Evolutionary conservation across 2,888 invertebrate genomes (phyloP).

Genomic region (Drosophila rellima): DNA sequence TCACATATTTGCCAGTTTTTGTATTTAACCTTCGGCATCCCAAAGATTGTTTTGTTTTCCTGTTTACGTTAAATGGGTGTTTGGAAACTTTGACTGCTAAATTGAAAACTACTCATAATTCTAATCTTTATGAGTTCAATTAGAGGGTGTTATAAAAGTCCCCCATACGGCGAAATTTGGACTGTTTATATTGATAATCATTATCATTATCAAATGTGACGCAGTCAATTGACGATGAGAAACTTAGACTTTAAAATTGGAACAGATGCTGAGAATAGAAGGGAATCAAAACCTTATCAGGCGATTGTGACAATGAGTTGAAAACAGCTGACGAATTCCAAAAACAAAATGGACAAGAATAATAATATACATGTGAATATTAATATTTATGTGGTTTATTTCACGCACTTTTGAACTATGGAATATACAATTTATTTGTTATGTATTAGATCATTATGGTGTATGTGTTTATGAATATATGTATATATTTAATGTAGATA

Average conservation of each 20-base stretch:
- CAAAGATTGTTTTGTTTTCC: background rate
- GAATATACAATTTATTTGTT: conserved; percentile 64
- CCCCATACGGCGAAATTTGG: background rate
- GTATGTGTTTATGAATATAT: conserved; percentile 25
- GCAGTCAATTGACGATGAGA: background rate
- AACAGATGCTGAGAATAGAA: conserved; percentile 10
- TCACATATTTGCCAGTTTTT: background rate
- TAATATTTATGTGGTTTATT: conserved; percentile 12
- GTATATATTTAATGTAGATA: conserved; percentile 19
- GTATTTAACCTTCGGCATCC: background rate
- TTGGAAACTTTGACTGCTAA: background rate
- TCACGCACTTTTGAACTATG: conserved; percentile 63
- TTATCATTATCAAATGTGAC: conserved; percentile 8
- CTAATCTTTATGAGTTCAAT: conserved; percentile 2
- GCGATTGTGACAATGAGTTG: background rate
- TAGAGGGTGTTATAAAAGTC: background rate
- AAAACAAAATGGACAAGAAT: background rate
- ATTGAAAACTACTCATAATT: background rate
- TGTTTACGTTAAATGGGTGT: conserved; percentile 1
- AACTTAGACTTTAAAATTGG: conserved; percentile 23
- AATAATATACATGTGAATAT: background rate
- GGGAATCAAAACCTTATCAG: conserved; percentile 7
- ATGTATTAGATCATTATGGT: conserved; percentile 32
- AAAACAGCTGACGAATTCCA: background rate
- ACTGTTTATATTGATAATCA: background rate